Base-by-base conservation (phyloP, 2,797 vertebrate species). In the Silurus aristotelis region DNA sequence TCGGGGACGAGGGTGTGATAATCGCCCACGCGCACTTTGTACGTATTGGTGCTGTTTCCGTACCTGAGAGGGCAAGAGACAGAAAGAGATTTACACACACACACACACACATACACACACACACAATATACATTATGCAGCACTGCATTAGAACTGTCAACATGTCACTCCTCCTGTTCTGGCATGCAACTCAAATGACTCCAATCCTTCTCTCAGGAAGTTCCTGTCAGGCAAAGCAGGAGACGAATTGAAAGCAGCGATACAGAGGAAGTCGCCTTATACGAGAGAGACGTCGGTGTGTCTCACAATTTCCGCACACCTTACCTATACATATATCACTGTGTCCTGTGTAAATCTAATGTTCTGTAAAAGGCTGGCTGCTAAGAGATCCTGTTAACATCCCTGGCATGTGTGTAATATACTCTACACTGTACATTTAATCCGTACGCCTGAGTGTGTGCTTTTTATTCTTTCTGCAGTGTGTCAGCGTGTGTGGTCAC, bases 1-100 rank as follows among this genome's bases (percentile, higher is more conserved):
- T 99, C 98, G 0, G 96, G 97, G 83, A 99, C 98, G 83, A 99
- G 94, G 0, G 97, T 96, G 88, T 99, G 98, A 78, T 99, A 97
- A 93, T 99, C 98, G 1, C 98, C 98, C 2, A 99, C 94, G 67
- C 98, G 94, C 9, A 99, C 94, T 43, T 96, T 96, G 1, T 99
- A 99, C 89, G 91, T 96, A 84, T 91, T 95, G 0, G 96, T 97
- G 92, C 90, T 95, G 93, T 98, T 99, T 46, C 98, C 98, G 0
- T 99, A 98, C 93, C 98, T 99, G 91, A 88, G 80, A 70, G 60
- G 58, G 22, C 66, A 15, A 52, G 27, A 64, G 6, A 81, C 10
- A 22, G 58, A 25, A 73, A 46, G 8, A 10, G 68, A 46, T 1
- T 31, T 31, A 17, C 63, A 14, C 61, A 75, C 58, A 61, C 60